These are phyloP conservation scores for Eilema griseolum DNA, from an alignment of 2,888 invertebrate genomes.

Conservation along the genomic window DNA sequence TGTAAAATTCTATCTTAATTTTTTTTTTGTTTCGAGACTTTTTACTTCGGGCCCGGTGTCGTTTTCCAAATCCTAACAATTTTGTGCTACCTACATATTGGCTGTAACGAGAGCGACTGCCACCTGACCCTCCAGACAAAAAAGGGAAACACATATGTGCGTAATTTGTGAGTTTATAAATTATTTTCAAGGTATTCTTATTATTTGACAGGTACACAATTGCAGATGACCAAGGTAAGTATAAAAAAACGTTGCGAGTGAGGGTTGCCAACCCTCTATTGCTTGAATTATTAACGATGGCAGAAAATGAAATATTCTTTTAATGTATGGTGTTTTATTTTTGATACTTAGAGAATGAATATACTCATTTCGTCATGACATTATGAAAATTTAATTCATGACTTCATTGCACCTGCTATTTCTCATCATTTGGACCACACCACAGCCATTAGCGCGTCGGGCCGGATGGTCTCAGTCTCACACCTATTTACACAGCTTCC, in stretches of 20 bases:
- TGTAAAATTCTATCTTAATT: too few relatives aligned
- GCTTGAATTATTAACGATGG: neutral
- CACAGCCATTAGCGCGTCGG: conserved; percentile 74
- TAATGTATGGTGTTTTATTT: neutral
- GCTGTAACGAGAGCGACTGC: too few relatives aligned
- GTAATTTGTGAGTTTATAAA: too few relatives aligned
- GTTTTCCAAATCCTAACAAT: neutral
- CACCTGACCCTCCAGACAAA: too few relatives aligned
- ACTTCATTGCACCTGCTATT: conserved; percentile 29
- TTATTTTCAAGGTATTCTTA: too few relatives aligned
- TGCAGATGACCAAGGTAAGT: neutral
- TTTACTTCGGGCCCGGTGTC: neutral
- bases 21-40: neutral
- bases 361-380: too few relatives aligned
- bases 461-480: conserved; percentile 85
- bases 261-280: neutral
- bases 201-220: neutral
- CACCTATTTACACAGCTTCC: conserved; percentile 83
- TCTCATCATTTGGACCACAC: conserved; percentile 56
- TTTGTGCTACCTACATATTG: too few relatives aligned
- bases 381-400: neutral
- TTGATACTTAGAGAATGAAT: too few relatives aligned
- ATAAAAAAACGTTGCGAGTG: neutral
- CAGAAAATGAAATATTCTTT: neutral
- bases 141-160: too few relatives aligned